Evolutionary conservation across 1,140 invertebrate genomes (phyloP), one percentile per base, ranked within the genome.

Genomic region (Anagrus nilaparvatae): DNA sequence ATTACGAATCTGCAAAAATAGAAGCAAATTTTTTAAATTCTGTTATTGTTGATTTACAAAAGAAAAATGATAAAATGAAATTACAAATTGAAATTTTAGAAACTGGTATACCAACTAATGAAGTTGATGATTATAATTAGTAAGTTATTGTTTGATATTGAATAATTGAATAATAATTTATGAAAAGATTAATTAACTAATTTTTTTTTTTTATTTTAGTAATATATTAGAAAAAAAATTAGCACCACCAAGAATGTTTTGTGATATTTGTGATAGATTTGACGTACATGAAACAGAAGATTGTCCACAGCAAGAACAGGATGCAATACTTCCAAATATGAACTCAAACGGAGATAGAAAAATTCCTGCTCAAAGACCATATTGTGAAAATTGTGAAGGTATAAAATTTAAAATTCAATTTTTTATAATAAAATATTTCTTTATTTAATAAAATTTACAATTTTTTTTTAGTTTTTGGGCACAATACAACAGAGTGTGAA

Each of bases 181-280:
- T 14, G 16, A 14, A 23, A 34, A 14, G 10, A 18, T 40, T 36
- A 12, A 29, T 46, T 14, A 41, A 1, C 31, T 28, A 32, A 25
- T 44, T 34, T 33, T 43, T 31, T 24, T 46, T 44, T 43, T 50
- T 40, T n/a, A n/a, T 47, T 34, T 13, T 32, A 63, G 61, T 37
- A 52, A 40, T 48, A 65, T 61, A 8, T 53, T 71, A 35, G 61
- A 68, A 3, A 56, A 63, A 40, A 62, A 63, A 41, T 49, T 67
- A 39, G 65, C 76, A 5, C 72, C 84, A 14, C 84, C 86, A 18
- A 78, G 94, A 30, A 66, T 92, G 50, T 97, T 90, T 68, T 97
- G 94, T 74, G 94, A 97, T 74, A 97, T 97, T 53, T 97, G 94
- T 67, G 94, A 97, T 69, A 74, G 81, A 58, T 97, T 97, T 72